Conservation (phyloP, 23 tunicate genomes). For the Botrylloides violaceus region DNA sequence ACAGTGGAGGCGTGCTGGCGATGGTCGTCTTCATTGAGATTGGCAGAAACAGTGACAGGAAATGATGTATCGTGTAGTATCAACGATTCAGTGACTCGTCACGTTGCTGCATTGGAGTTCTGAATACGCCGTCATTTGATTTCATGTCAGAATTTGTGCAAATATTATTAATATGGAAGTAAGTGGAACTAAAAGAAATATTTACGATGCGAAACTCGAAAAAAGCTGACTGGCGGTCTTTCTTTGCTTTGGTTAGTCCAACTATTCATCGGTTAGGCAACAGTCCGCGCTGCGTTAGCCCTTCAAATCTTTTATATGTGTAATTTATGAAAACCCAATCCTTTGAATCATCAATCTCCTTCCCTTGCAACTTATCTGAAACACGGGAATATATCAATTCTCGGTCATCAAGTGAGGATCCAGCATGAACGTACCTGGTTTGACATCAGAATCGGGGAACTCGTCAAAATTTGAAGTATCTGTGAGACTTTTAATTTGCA, state of each 20-base stretch:
- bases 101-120: not conserved
- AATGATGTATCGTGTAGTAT: not conserved
- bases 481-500: constrained; percentile 68
- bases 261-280: constrained; percentile 24
- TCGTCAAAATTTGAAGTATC: constrained; percentile 97
- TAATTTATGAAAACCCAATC: constrained; percentile 99
- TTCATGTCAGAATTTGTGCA: not conserved
- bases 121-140: not conserved
- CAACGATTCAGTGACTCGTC: not conserved
- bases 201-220: too few species aligned
- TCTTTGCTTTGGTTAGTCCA: not conserved
- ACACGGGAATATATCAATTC: not conserved
- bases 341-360: constrained; percentile 66
- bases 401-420: too few species aligned
- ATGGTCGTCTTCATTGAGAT: too few species aligned
- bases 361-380: constrained; percentile 6
- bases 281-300: constrained; percentile 89
- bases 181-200: not conserved
- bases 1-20: too few species aligned
- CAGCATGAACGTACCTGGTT: constrained; percentile 66
- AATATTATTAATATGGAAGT: not conserved
- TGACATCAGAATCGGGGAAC: constrained; percentile 85
- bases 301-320: constrained; percentile 99
- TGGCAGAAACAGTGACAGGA: not conserved
- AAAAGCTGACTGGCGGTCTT: not conserved